A percentile compares a stretch with the other conserved stretches of the same genome.
Conservation (phyloP, 2,797 vertebrate species). For the Odontamblyopus lacepedii region DNA sequence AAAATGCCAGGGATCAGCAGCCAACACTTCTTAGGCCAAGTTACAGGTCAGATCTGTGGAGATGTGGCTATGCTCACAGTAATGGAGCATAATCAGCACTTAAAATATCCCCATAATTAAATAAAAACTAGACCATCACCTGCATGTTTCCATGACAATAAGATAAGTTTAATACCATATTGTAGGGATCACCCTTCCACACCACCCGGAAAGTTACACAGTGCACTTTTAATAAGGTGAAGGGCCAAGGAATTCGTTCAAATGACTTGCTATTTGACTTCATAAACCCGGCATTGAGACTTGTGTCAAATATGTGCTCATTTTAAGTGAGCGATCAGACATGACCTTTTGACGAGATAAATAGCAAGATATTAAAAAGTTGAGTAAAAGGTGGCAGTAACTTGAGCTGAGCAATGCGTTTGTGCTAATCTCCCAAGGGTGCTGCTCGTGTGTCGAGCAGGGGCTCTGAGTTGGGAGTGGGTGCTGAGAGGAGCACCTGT, state of each 20-base stretch:
- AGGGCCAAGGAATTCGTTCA: too few species aligned
- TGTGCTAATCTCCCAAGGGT: constrained; percentile 44
- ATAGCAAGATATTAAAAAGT: constrained; percentile 38
- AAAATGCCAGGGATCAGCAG: not conserved
- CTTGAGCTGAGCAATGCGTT: constrained; percentile 52
- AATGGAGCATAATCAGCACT: too few species aligned
- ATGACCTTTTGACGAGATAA: not conserved
- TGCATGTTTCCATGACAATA: too few species aligned
- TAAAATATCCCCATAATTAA: too few species aligned
- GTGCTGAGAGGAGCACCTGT: constrained; percentile 34
- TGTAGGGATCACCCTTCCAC: too few species aligned
- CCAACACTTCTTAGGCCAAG: too few species aligned
- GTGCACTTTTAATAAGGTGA: too few species aligned
- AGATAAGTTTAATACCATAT: too few species aligned
- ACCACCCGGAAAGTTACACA: too few species aligned
- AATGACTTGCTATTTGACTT: not conserved
- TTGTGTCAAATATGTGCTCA: not conserved
- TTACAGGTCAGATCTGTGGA: too few species aligned
- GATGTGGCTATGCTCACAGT: too few species aligned
- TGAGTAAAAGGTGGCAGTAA: constrained; percentile 45
- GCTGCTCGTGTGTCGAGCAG: constrained; percentile 19
- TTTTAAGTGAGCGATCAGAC: not conserved
- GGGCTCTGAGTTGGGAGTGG: constrained; percentile 30
- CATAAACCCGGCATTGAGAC: not conserved
- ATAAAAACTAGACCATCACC: too few species aligned